phyloP scores from a whole-genome alignment of 2,888 invertebrate genomes.

The Drosophila paracracens region DNA sequence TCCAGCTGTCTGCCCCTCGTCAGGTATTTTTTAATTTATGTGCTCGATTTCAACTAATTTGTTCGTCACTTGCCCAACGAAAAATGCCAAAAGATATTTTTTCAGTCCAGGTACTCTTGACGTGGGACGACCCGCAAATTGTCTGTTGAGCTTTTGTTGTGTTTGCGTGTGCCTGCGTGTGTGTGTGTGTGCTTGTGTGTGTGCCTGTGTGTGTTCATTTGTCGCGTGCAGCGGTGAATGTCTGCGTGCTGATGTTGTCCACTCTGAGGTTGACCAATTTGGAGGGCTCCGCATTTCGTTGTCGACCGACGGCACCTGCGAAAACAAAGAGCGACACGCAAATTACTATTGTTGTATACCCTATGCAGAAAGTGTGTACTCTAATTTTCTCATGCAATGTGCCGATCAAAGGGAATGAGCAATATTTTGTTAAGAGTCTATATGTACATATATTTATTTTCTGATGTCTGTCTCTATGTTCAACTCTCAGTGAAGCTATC shows the following conservation, averaged over 20 bases:
- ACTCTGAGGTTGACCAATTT: constrained; percentile 20
- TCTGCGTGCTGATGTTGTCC: constrained; percentile 19
- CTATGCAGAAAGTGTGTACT: background rate
- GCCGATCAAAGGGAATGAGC: background rate
- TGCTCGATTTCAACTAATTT: constrained; percentile 73
- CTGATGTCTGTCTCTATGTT: background rate
- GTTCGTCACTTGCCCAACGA: constrained; percentile 70
- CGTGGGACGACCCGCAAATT: constrained; percentile 26
- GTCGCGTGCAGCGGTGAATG: constrained; percentile 27
- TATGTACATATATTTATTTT: background rate
- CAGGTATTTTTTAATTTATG: constrained; percentile 55
- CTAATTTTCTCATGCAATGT: background rate
- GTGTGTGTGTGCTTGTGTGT: background rate
- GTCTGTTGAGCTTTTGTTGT: constrained; percentile 4
- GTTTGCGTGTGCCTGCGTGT: background rate
- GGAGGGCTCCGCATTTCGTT: constrained; percentile 31
- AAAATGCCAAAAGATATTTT: constrained; percentile 42
- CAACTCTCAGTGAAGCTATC: background rate
- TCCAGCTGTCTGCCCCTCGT: constrained; percentile 51
- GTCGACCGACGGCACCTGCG: constrained; percentile 46
- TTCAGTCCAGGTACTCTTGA: constrained; percentile 17
- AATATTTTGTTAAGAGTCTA: background rate
- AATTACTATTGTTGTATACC: constrained; percentile 40
- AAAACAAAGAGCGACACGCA: constrained; percentile 59
- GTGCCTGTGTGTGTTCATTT: constrained; percentile 16